A percentile compares a stretch with the other conserved stretches of the same genome.
Conservation (phyloP, 2,113 vertebrate genomes). For the Forbesichthys papilliferus region DNA sequence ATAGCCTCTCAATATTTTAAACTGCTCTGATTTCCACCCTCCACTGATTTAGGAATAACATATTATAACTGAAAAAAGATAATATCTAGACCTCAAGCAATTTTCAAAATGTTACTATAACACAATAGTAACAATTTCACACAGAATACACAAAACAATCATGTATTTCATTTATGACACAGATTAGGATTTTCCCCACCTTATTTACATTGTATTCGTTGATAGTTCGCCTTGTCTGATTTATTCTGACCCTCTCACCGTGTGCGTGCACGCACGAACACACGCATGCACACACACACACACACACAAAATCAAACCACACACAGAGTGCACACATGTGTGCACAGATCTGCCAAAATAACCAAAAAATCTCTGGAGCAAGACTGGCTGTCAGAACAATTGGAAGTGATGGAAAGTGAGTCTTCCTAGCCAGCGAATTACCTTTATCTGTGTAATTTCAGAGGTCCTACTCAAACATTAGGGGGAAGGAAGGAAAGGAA, state of each 20-base stretch:
- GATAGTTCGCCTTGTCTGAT: conserved; percentile 41
- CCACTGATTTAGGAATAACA: too few relatives aligned
- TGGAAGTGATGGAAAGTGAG: conserved; percentile 54
- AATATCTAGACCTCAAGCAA: too few relatives aligned
- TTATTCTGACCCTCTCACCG: conserved; percentile 28
- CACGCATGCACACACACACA: background rate
- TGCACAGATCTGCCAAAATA: conserved; percentile 23
- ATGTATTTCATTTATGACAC: conserved; percentile 10
- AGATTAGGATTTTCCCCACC: conserved; percentile 2
- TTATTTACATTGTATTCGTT: conserved; percentile 43
- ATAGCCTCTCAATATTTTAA: conserved; percentile 28
- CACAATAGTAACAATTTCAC: too few relatives aligned
- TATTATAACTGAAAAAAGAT: background rate
- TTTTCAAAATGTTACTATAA: too few relatives aligned
- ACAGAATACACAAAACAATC: background rate
- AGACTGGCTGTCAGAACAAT: conserved; percentile 65
- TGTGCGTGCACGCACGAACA: background rate
- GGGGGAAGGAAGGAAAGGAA: conserved; percentile 43
- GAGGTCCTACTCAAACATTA: conserved; percentile 60
- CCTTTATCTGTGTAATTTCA: conserved; percentile 67
- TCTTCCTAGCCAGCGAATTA: conserved; percentile 65
- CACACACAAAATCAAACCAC: background rate
- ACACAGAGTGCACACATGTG: conserved; percentile 1
- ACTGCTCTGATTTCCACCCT: background rate
- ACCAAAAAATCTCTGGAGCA: conserved; percentile 33